phyloP scores from a whole-genome alignment of 1,140 invertebrate species.

The Charaxes varanes region DNA sequence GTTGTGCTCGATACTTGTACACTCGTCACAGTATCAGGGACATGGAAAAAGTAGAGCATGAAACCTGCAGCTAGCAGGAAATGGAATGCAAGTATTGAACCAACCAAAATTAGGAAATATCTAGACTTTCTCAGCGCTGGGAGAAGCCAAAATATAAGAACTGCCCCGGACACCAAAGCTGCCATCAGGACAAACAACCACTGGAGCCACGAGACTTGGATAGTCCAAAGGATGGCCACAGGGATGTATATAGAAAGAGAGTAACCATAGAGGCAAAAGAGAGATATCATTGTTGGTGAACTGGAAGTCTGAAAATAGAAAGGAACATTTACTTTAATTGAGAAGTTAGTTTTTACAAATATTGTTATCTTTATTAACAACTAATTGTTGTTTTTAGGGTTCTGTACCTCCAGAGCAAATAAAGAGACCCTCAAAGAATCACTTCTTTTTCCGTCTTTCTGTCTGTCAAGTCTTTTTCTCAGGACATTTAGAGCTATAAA shows the following conservation, averaged over 20 bases:
- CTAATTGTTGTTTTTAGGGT: too few species aligned
- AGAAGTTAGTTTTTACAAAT: too few species aligned
- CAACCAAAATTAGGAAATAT: slow-evolving; percentile 80
- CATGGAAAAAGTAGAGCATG: slow-evolving; percentile 79
- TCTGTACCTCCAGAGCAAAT: too few species aligned
- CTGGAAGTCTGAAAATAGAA: slow-evolving; percentile 73
- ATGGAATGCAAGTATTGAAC: slow-evolving; percentile 83
- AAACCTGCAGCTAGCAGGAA: slow-evolving; percentile 89
- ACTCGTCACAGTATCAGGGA: slow-evolving; percentile 22
- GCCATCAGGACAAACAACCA: slow-evolving; percentile 90
- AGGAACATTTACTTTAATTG: too few species aligned
- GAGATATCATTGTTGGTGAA: slow-evolving; percentile 82
- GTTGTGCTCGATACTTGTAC: slow-evolving; percentile 3
- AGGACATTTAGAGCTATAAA: too few species aligned
- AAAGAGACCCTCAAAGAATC: too few species aligned
- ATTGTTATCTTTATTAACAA: too few species aligned
- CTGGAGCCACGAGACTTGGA: slow-evolving; percentile 88
- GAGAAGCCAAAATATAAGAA: slow-evolving; percentile 87
- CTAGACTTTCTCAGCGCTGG: slow-evolving; percentile 83
- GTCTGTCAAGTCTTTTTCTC: too few species aligned
- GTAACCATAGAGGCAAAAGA: slow-evolving; percentile 96
- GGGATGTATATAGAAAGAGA: slow-evolving; percentile 95
- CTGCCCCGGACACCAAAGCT: slow-evolving; percentile 87
- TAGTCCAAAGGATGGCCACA: slow-evolving; percentile 94
- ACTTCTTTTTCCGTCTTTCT: too few species aligned